These are phyloP conservation scores for Hippocampus barbouri DNA, from an alignment of 2,113 vertebrate genomes.

Conservation along the genomic window DNA sequence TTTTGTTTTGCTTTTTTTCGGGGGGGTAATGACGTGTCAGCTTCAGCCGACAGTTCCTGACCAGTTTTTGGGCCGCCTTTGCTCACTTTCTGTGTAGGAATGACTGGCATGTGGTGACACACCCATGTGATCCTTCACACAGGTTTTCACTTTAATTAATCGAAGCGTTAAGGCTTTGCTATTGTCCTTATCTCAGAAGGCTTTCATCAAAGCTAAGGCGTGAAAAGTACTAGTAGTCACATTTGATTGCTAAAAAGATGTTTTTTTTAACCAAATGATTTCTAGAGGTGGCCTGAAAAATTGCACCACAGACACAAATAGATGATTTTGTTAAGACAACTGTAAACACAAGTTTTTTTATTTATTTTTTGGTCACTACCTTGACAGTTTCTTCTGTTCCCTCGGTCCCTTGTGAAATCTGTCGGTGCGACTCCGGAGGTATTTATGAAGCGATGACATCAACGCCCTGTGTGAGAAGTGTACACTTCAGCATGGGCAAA, in stretches of 20 bases:
- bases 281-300: background rate
- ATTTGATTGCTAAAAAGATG: background rate
- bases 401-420: constrained; percentile 25
- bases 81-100: constrained; percentile 38
- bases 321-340: background rate
- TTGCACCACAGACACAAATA: background rate
- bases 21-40: background rate
- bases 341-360: no score
- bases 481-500: background rate
- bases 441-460: constrained; percentile 5
- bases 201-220: no score
- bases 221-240: background rate
- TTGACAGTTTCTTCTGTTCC: background rate
- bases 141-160: background rate
- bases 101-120: constrained; percentile 34
- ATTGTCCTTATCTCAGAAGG: no score
- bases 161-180: background rate
- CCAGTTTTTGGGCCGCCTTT: background rate
- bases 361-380: background rate
- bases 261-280: background rate
- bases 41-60: background rate
- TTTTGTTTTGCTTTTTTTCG: no score
- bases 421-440: background rate
- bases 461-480: background rate
- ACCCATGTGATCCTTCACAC: background rate